A percentile compares a stretch with the other conserved stretches of the same genome.
Conservation (phyloP, 2,797 vertebrate species). For the Sebastes hubbsi region DNA sequence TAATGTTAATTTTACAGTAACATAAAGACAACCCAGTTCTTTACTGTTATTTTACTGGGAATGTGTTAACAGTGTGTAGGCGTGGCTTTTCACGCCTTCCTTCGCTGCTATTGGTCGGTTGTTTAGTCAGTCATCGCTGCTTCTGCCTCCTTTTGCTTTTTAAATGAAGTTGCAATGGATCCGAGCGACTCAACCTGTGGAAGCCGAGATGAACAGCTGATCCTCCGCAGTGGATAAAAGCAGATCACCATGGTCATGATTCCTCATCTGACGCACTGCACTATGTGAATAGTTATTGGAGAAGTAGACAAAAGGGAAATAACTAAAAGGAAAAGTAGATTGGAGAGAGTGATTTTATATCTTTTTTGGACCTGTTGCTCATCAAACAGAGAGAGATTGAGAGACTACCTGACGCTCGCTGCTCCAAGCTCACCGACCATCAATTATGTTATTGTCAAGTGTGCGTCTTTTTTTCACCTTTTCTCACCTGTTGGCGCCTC, state of each 20-base stretch:
- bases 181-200: slow-evolving; percentile 73
- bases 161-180: slow-evolving; percentile 75
- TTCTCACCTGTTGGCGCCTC: slow-evolving; percentile 60
- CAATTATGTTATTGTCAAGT: slow-evolving; percentile 71
- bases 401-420: slow-evolving; percentile 31
- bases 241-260: slow-evolving; percentile 59
- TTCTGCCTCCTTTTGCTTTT: slow-evolving; percentile 70
- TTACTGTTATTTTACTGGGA: too few relatives aligned
- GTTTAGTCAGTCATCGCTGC: slow-evolving; percentile 44
- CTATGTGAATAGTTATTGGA: slow-evolving; percentile 61
- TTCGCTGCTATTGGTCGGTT: slow-evolving; percentile 64
- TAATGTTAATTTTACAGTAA: too few relatives aligned
- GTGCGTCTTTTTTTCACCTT: slow-evolving; percentile 60
- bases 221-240: slow-evolving; percentile 66
- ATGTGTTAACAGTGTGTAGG: slow-evolving; percentile 23
- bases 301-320: slow-evolving; percentile 40
- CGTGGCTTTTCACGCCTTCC: slow-evolving; percentile 18
- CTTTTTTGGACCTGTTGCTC: slow-evolving; percentile 50
- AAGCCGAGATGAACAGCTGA: slow-evolving; percentile 65
- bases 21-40: too few relatives aligned
- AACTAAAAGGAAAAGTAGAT: slow-evolving; percentile 32
- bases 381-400: neutral
- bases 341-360: neutral
- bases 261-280: slow-evolving; percentile 44
- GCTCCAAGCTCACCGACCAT: slow-evolving; percentile 28